Base-by-base conservation (phyloP, 2,113 vertebrate species). In the Varanus komodoensis region DNA sequence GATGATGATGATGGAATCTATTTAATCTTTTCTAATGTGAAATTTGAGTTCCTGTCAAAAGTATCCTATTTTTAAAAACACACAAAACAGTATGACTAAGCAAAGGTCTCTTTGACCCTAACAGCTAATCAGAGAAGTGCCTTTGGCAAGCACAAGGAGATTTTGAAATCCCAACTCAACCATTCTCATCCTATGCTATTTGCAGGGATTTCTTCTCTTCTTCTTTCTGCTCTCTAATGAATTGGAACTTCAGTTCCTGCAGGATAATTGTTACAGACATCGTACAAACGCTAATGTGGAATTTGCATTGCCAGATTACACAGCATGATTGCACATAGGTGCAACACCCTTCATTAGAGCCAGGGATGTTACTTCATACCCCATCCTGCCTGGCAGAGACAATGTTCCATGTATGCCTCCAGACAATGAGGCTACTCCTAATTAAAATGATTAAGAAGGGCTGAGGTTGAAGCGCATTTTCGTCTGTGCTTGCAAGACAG, bases 401-500 rank as follows among this genome's bases (percentile, higher is more conserved):
- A 95, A 93, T 85, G 95, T 94, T 94, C 94, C 94, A 95, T 83
- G 89, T 94, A 94, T 61, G 68, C 87, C 57, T 89, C 91, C 92
- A 93, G 93, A 84, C 83, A 92, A 91, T 74, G 64, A 92, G 88
- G 27, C 78, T 91, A 78, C 92, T 92, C 89, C 87, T 94, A 94
- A 93, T 93, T 95, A 94, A 96, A 95, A 93, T 86, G 94, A 95
- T 91, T 92, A 93, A 92, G 93, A 93, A 95, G 82, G 86, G 92
- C 86, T 93, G 67, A 94, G 94, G 86, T 54, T 91, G 54, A 95
- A 94, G 87, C 48, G 29, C 3, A 82, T 92, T 92, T 94, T 77
- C 91, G 91, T 87, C 93, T 96, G 87, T 93, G 93, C 91, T 94
- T 93, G 91, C 85, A 92, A 94, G 88, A 92, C 92, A 93, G 93